Evolutionary conservation across 2,113 vertebrate genomes (phyloP).

Genomic region (Pyrgilauda ruficollis): DNA sequence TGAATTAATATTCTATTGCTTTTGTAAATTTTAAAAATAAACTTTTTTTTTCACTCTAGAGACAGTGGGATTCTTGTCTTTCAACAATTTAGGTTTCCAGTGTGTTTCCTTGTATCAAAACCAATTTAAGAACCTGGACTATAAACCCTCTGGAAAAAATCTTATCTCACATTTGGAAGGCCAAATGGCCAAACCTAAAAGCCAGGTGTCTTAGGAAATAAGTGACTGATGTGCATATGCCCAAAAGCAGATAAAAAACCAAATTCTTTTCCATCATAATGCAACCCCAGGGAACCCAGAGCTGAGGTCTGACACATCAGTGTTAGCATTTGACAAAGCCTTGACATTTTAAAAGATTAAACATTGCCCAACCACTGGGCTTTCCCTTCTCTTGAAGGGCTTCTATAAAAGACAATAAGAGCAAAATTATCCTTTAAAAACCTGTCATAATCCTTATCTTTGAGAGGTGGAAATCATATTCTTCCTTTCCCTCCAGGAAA

Average conservation of each 20-base stretch:
- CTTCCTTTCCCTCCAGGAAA: slow-evolving; percentile 37
- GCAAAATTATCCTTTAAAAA: not conserved
- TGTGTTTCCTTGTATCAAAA: not conserved
- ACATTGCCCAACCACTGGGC: not conserved
- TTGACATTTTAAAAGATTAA: not conserved
- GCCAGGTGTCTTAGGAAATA: not conserved
- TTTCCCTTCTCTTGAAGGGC: not conserved
- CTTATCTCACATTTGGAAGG: not conserved
- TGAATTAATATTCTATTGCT: not conserved
- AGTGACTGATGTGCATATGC: not conserved
- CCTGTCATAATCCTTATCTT: slow-evolving; percentile 14
- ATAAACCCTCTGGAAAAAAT: not conserved
- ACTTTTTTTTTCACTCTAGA: not conserved
- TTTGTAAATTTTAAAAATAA: not conserved
- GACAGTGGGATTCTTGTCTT: not conserved
- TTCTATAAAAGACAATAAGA: not conserved
- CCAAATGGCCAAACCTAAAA: not conserved
- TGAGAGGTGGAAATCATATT: not conserved
- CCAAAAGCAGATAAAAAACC: not conserved
- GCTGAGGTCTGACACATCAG: accelerated
- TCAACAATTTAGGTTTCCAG: not conserved
- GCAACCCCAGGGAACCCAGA: not conserved
- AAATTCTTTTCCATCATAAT: not conserved
- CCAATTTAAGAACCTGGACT: not conserved
- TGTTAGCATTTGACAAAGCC: not conserved